Evolutionary conservation across 2,797 vertebrate species (phyloP), one percentile per base, ranked within the genome.

Genomic region (Lates japonicus): DNA sequence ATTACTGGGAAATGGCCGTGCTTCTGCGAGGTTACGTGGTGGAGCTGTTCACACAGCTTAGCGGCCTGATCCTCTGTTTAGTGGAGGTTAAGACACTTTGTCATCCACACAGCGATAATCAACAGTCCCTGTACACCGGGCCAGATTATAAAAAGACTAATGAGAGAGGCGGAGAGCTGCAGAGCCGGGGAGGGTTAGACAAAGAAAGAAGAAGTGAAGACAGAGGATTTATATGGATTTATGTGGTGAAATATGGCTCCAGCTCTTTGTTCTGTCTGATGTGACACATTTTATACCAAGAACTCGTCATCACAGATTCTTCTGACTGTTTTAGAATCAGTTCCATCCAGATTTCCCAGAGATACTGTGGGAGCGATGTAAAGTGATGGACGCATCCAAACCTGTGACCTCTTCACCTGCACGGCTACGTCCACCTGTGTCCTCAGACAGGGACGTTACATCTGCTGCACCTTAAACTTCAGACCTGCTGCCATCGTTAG

Each of bases 71-170:
- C 86, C 83, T 37, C 17, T 57, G 64, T 86, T 86, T 81, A 87
- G 86, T 69, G 78, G 55, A 87, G 89, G 86, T 85, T 83, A 80
- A 86, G 77, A 73, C 83, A 58, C 73, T 70, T 20, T 5, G 72
- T 80, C 70, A 51, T 62, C 79, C 58, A 41, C 83, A 25, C 73
- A 0, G 66, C 7, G 65, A 44, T 80, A 54, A 87, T 85, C 81
- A 86, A 61, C 72, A 7, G 62, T 65, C 74, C 57, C 81, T 4
- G 61, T 11, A 62, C 76, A 29, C 25, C 68, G 0, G 42, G 51
- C 7, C 4, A 52, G 68, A 79, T 70, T 52, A 79, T 0, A 39
- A 20, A 41, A 11, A 1, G 57, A 61, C 62, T 74, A 70, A 81
- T 63, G 78, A 85, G 74, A n/a, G 58, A 62, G 51, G 67, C 61